phyloP scores from a whole-genome alignment of 1,140 invertebrate species.

The Meloidogyne hapla region DNA sequence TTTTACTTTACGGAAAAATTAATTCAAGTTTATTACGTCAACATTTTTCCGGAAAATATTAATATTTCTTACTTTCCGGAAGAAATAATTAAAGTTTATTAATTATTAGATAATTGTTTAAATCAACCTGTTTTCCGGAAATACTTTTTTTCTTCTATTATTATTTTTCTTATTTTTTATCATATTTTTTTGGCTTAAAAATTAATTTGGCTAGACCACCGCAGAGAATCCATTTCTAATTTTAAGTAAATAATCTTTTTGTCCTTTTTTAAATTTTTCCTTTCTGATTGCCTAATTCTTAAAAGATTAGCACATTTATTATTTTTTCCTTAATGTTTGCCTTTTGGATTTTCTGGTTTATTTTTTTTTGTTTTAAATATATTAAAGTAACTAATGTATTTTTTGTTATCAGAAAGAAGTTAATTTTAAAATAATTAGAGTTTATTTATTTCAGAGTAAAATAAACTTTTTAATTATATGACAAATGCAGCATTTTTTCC shows the following conservation, averaged over 20 bases:
- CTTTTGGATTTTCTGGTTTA: neutral
- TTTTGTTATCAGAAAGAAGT: neutral
- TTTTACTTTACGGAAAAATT: no score
- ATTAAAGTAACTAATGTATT: neutral
- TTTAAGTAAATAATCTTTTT: neutral
- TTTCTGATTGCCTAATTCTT: neutral
- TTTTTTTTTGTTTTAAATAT: neutral
- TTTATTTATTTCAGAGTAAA: neutral
- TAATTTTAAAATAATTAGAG: neutral
- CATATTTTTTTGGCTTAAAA: neutral
- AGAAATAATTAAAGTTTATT: no score
- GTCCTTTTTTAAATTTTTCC: neutral
- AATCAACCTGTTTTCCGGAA: no score
- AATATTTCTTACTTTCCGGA: no score
- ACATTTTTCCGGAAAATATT: no score
- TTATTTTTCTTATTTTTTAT: neutral
- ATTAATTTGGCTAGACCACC: neutral
- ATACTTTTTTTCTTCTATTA: no score
- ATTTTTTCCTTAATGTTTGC: neutral
- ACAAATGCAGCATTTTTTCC: neutral
- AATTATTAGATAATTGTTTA: no score
- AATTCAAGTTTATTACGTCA: no score
- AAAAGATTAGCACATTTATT: conserved; percentile 6
- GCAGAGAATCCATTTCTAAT: neutral
- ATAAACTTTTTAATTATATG: neutral